Conservation (phyloP, 2,888 invertebrate genomes). For the Panzeria rudis region DNA sequence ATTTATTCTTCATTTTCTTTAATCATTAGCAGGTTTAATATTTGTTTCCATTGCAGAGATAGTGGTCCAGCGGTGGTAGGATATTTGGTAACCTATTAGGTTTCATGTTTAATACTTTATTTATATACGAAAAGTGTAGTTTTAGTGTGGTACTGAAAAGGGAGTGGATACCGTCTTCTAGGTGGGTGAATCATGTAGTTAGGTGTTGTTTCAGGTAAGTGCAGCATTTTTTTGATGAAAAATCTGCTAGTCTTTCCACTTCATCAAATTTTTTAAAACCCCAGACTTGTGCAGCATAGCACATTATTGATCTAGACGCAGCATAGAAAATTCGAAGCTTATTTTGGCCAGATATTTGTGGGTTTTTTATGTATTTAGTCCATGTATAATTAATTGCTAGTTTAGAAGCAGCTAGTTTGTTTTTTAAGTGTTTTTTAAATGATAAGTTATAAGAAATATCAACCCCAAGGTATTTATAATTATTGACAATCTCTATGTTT, state of each 20-base stretch:
- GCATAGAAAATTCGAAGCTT: too few relatives aligned
- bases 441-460: not conserved
- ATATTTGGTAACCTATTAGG: too few relatives aligned
- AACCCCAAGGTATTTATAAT: not conserved
- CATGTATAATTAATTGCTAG: not conserved
- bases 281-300: slow-evolving; percentile 6
- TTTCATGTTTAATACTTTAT: not conserved
- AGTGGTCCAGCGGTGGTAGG: too few relatives aligned
- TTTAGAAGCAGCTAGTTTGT: not conserved
- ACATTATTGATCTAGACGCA: slow-evolving; percentile 6
- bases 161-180: not conserved
- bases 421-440: not conserved
- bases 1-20: too few relatives aligned
- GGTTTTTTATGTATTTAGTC: not conserved
- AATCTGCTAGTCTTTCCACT: not conserved
- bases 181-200: not conserved
- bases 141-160: not conserved
- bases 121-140: not conserved
- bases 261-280: not conserved
- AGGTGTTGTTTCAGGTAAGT: too few relatives aligned
- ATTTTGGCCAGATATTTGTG: not conserved
- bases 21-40: too few relatives aligned
- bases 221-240: not conserved
- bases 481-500: not conserved
- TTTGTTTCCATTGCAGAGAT: too few relatives aligned